Base-by-base conservation (phyloP, 1,140 invertebrate genomes). In the Atta texana region DNA sequence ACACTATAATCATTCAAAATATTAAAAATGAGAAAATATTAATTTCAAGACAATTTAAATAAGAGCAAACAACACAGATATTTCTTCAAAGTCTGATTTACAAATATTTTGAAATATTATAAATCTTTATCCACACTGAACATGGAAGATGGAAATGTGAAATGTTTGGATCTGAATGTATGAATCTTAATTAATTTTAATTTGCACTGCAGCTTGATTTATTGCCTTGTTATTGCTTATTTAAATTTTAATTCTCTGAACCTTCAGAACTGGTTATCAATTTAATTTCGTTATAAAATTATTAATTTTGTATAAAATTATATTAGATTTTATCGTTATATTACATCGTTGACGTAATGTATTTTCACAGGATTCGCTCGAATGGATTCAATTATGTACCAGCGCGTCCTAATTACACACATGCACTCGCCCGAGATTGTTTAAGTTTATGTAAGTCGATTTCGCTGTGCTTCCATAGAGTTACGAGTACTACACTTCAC, bases 361-460 rank as follows among this genome's bases (percentile, higher is more conserved):
- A 12, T 44, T 44, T 49, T 77, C 74, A 24, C 57, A 44, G 55
- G 34, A 63, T 5, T 28, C 74, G 74, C 57, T 77, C 34, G 16
- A 61, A 44, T n/a, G 8, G 21, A 78, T 69, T 81, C 28, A 81
- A 69, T 81, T 69, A 55, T 31, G 63, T 18, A 14, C 16, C 44
- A 21, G 59, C 44, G 82, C 76, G 44, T 53, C 6, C 24, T 66
- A 85, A 85, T 85, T 82, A 51, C 72, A 51, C 61, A 63, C 34
- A 24, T 6, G 66, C 24, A 72, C 16, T 75, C 49, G 44, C 69
- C 34, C 69, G 55, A 74, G 80, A 84, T 84, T 84, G 28, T 71
- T 68, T 34, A 63, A 84, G 69, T 84, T 84, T 84, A 84, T 84
- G 80, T 84, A 84, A 84, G 80, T 69, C 80, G 80, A 84, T 84